Evolutionary conservation across 1,140 invertebrate species (phyloP), one percentile per base, ranked within the genome.

Genomic region (Limonius californicus): DNA sequence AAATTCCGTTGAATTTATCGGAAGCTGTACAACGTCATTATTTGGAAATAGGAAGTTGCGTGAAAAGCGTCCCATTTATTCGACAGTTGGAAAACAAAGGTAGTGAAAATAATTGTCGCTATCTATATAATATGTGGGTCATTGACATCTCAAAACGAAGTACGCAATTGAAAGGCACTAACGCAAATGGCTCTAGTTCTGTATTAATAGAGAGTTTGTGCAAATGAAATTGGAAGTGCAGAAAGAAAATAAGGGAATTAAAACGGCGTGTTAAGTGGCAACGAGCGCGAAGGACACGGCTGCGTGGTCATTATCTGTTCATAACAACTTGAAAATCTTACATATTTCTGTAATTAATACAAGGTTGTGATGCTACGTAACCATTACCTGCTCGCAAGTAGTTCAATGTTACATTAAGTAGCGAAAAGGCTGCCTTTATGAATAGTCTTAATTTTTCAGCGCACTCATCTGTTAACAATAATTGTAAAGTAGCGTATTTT

Each of bases 321-420:
- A 42, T 45, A 47, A 47, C 57, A 19, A 47, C 15, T 11, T 18
- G 9, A 50, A 14, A 16, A 50, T 18, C 15, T 16, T 27, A 27
- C 23, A 56, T 57, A 61, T 55, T 61, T 56, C 23, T 56, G 59
- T 61, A 61, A 61, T 61, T 61, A 61, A 61, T 12, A 61, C 59
- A 61, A 61, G 59, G 59, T 21, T 61, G 21, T 56, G 59, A 61
- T 55, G 54, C 19, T 61, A 39, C 19, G 42, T 45, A 45, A 45
- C 16, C 12, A 45, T 18, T 45, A 35, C 19, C 32, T 19, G 42
- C 14, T 19, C 43, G 23, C 16, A 42, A 16, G 11, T 42, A n/a
- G 18, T 42, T 15, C 18, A 58, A 32, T 27, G 16, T 27, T 57
- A 32, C 16, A 19, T 39, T 42, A 57, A 57, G 11, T 6, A n/a